Percentiles rank a stretch among this genome's conserved stretches.
Conservation (phyloP, 2,113 vertebrate genomes). For the Cyprinodon brontotheroides region DNA sequence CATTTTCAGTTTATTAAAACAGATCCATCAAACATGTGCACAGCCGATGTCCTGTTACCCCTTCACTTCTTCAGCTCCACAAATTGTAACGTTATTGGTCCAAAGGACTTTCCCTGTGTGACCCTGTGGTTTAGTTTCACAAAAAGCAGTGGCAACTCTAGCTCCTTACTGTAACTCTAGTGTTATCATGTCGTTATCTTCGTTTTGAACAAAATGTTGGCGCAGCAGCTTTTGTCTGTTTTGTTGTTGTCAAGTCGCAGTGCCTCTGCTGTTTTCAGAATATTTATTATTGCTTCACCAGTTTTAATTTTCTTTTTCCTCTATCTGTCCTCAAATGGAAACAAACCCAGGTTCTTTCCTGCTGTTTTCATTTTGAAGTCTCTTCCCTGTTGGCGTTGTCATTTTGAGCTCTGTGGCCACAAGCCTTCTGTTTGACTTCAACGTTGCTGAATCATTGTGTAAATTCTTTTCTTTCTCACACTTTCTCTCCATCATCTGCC, state of each 20-base stretch:
- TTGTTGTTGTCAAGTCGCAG: neutral
- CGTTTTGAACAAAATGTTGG: neutral
- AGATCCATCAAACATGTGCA: too few relatives aligned
- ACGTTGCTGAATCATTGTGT: slow-evolving; percentile 63
- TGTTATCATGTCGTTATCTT: neutral
- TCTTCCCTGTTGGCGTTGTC: slow-evolving; percentile 33
- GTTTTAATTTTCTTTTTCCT: neutral
- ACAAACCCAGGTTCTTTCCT: slow-evolving; percentile 2
- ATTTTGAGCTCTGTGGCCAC: slow-evolving; percentile 30
- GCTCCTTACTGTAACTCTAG: neutral
- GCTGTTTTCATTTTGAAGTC: neutral
- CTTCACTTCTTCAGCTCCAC: too few relatives aligned
- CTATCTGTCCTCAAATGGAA: neutral
- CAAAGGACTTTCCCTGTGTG: neutral
- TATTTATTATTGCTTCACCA: neutral
- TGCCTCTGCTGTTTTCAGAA: neutral
- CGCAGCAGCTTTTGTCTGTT: neutral
- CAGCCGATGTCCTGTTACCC: too few relatives aligned
- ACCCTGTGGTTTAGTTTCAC: neutral
- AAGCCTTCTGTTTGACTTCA: slow-evolving; percentile 36
- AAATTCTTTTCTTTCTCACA: slow-evolving; percentile 49
- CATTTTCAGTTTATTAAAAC: too few relatives aligned
- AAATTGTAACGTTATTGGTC: too few relatives aligned
- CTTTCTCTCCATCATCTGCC: slow-evolving; percentile 53
- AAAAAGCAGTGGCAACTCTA: neutral